Percentiles rank a stretch among this genome's conserved stretches.
These are phyloP conservation scores for Motacilla tschutschensis DNA, from an alignment of 2,113 vertebrate species.

Conservation along the genomic window DNA sequence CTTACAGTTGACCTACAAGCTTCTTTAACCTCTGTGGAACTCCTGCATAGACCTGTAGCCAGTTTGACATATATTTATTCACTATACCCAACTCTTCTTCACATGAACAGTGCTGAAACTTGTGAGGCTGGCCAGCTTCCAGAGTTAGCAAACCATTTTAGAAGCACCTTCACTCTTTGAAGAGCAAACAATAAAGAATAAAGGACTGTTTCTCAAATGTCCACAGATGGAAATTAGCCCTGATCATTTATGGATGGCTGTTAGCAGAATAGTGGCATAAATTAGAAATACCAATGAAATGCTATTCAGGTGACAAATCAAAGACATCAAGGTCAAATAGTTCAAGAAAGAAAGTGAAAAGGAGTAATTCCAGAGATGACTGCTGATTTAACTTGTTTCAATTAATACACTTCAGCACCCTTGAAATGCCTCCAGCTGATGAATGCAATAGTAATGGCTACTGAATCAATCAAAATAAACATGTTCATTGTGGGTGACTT, in stretches of 20 bases:
- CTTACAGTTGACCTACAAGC: background rate
- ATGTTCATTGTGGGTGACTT: background rate
- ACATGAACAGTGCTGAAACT: background rate
- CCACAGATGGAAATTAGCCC: slow-evolving; percentile 1
- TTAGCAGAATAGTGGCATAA: slow-evolving; percentile 22
- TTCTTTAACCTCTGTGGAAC: background rate
- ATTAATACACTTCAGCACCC: slow-evolving; percentile 20
- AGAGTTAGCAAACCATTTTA: background rate
- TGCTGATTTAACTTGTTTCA: slow-evolving; percentile 40
- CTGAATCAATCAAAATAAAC: slow-evolving; percentile 36
- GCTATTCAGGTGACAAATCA: background rate
- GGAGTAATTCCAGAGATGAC: slow-evolving; percentile 11
- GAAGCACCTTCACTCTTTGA: background rate
- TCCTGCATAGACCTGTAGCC: background rate
- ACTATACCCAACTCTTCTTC: background rate
- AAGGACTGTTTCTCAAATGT: slow-evolving; percentile 11
- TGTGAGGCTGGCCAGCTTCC: background rate
- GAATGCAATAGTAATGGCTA: slow-evolving; percentile 8
- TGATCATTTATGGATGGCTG: slow-evolving; percentile 19
- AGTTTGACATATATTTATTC: background rate
- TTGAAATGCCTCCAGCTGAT: background rate
- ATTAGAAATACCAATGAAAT: slow-evolving; percentile 43
- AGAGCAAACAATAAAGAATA: background rate
- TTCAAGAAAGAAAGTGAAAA: slow-evolving; percentile 42
- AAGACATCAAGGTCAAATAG: background rate